Base-by-base conservation (phyloP, 2,113 vertebrate species). In the Hirundichthys speculiger region DNA sequence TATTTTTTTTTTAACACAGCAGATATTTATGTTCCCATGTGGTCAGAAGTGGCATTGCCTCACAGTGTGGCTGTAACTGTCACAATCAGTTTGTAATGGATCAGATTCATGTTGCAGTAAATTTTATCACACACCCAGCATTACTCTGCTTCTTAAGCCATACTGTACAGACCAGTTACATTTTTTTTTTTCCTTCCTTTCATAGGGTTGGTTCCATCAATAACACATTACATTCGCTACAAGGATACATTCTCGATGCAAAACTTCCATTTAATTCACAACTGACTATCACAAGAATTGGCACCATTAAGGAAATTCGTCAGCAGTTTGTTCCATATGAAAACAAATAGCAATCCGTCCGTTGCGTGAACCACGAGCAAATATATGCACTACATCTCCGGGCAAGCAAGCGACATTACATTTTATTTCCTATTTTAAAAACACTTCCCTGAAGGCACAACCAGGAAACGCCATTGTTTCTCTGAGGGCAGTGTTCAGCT, bases 401-500 rank as follows among this genome's bases (percentile, higher is more conserved):
- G 56, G 76, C 62, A 69, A 80, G 86, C 80, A 68, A 77, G 75
- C 78, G 78, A 78, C 53, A 76, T 64, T 57, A 79, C 7, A 24
- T 60, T 65, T 69, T 18, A 18, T 52, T 77, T 75, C 56, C 48
- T 71, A 56, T 52, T 69, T 40, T 41, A 41, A 41, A 70, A 82
- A 68, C 51, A 56, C 64, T 79, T 88, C 80, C 86, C 79, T 79
- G 82, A 90, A 91, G 87, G 87, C 88, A 89, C 85, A 57, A 82
- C 69, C 82, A 86, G 87, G 80, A 89, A 83, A 77, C 58, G 61
- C 80, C 67, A 82, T 83, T 77, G 82, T 88, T 85, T 84, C 68
- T 79, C 60, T 82, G 69, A 74, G 78, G 90, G 87, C 86, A 91
- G 87, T 89, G 86, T 80, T 88, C 79, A 89, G 87, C 86, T 87